A percentile compares a stretch with the other conserved stretches of the same genome.
phyloP scores from a whole-genome alignment of 2,888 invertebrate genomes.

The Bellardia pandia region DNA sequence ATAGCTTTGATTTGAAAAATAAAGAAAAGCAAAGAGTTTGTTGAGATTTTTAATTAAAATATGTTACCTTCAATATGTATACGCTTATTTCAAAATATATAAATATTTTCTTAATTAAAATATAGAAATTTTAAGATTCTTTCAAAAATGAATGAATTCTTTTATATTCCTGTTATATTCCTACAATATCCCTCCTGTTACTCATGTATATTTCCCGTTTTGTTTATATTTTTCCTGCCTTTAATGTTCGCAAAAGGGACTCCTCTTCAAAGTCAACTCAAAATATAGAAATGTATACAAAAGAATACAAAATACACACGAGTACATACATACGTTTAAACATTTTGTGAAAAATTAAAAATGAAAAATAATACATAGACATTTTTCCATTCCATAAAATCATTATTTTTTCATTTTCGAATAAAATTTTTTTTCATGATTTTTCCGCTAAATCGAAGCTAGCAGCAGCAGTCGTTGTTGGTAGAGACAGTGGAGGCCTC shows the following conservation, averaged over 20 bases:
- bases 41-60: too few species aligned
- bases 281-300: slow-evolving; percentile 4
- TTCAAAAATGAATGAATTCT: neutral
- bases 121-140: neutral
- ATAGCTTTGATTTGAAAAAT: too few species aligned
- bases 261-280: slow-evolving; percentile 22
- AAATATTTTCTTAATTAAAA: too few species aligned
- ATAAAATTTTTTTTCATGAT: slow-evolving; percentile 35
- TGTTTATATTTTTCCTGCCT: slow-evolving; percentile 14
- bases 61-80: too few species aligned
- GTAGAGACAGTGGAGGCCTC: neutral
- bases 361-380: slow-evolving; percentile 30
- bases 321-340: neutral
- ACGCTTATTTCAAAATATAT: too few species aligned
- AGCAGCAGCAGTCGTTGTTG: neutral
- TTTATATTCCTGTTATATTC: neutral
- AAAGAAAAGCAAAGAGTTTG: too few species aligned
- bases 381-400: slow-evolving; percentile 58
- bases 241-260: slow-evolving; percentile 13
- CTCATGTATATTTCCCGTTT: slow-evolving; percentile 4
- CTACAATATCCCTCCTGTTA: neutral
- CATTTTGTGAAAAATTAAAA: slow-evolving; percentile 17
- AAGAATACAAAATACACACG: neutral
- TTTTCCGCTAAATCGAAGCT: slow-evolving; percentile 44
- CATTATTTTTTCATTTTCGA: slow-evolving; percentile 53